Percentiles rank a stretch among this genome's conserved stretches.
phyloP scores from a whole-genome alignment of 2,888 invertebrate species.

The Chironomus tentans region DNA sequence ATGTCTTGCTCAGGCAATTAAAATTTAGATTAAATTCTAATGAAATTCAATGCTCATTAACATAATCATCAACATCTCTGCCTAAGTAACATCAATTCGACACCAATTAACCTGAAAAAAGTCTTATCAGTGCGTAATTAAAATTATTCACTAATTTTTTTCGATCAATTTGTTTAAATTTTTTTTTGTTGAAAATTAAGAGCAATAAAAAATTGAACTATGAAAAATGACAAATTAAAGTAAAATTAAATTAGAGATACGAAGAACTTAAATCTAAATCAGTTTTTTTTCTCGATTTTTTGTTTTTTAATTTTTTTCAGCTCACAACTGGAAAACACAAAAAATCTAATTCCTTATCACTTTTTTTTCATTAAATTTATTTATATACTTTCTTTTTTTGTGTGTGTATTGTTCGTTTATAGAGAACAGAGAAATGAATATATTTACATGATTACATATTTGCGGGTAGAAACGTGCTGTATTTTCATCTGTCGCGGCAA shows the following conservation, averaged over 20 bases:
- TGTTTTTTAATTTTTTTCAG: not conserved
- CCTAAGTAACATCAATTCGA: not conserved
- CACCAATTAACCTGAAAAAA: not conserved
- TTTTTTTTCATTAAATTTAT: constrained; percentile 6
- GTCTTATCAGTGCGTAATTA: constrained; percentile 4
- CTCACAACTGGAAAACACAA: constrained; percentile 3
- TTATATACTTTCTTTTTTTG: not conserved
- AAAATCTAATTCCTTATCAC: constrained; percentile 19
- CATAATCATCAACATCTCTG: too few relatives aligned
- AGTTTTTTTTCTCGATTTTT: constrained; percentile 17
- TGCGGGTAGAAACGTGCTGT: too few relatives aligned
- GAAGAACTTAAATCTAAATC: constrained; percentile 16
- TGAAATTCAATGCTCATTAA: too few relatives aligned
- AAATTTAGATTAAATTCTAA: too few relatives aligned
- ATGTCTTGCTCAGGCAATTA: too few relatives aligned
- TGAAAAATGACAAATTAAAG: not conserved
- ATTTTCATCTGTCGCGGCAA: too few relatives aligned
- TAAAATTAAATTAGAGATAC: not conserved
- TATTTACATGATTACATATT: not conserved
- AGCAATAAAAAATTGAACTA: not conserved
- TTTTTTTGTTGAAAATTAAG: not conserved
- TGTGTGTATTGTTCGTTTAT: not conserved
- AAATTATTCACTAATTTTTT: not conserved
- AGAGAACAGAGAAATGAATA: not conserved
- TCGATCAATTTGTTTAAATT: not conserved